These are phyloP conservation scores for Colostygia pectinataria DNA, from an alignment of 2,888 invertebrate genomes.

Conservation along the genomic window DNA sequence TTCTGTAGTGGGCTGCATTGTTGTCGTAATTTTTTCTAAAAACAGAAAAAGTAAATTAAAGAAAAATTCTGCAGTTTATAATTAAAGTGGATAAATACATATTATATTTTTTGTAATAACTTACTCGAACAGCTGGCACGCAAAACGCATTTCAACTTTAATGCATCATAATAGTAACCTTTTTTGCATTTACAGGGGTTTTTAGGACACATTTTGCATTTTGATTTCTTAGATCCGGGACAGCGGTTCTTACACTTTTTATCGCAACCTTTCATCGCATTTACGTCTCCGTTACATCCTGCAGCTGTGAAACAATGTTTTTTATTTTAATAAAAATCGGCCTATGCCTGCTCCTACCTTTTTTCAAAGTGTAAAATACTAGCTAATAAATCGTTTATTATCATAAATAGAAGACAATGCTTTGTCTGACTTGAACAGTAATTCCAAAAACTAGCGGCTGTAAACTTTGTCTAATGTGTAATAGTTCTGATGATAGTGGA, in stretches of 20 bases:
- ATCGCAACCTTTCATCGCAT: constrained; percentile 37
- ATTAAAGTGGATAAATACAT: too few species aligned
- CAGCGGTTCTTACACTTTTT: constrained; percentile 31
- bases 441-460: too few species aligned
- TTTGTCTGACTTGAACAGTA: too few species aligned
- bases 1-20: neutral
- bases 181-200: constrained; percentile 36
- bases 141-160: constrained; percentile 12
- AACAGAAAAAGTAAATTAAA: too few species aligned
- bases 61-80: too few species aligned
- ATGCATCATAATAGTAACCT: constrained; percentile 20
- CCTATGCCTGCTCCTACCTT: too few species aligned
- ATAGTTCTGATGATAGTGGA: too few species aligned
- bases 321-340: neutral
- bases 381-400: too few species aligned
- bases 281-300: constrained; percentile 35
- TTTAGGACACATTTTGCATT: constrained; percentile 14
- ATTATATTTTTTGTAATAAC: neutral
- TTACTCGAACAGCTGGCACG: constrained; percentile 15
- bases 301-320: neutral
- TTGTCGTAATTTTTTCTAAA: neutral
- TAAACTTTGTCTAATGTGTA: too few species aligned
- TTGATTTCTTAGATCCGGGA: constrained; percentile 19
- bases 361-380: too few species aligned
- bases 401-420: too few species aligned